Conservation (phyloP, 2,888 invertebrate genomes). For the Xestia c-nigrum region DNA sequence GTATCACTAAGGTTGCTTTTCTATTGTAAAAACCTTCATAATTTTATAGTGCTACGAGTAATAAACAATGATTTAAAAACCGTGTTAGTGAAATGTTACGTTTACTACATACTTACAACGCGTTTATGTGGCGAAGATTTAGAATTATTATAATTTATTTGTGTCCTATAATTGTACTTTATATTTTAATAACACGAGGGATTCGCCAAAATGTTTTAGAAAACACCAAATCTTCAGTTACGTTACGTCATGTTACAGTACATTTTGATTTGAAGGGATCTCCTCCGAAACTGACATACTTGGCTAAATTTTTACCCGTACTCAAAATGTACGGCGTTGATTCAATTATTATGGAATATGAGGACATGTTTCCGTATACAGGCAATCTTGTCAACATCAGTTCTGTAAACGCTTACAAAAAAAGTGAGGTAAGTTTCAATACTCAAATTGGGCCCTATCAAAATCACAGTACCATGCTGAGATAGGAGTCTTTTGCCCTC, state of each 20-base stretch:
- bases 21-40: constrained; percentile 28
- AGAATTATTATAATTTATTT: neutral
- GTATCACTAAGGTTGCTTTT: constrained; percentile 8
- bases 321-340: constrained; percentile 93
- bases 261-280: constrained; percentile 97
- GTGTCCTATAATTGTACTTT: neutral
- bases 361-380: constrained; percentile 96
- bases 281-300: constrained; percentile 93
- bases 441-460: neutral
- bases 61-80: neutral
- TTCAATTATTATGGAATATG: constrained; percentile 95
- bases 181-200: neutral
- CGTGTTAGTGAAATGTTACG: neutral
- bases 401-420: constrained; percentile 92
- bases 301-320: constrained; percentile 91
- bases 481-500: too few species aligned
- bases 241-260: constrained; percentile 91
- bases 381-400: constrained; percentile 91
- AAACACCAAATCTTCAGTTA: constrained; percentile 35
- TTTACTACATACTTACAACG: neutral
- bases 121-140: neutral
- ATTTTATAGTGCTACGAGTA: neutral
- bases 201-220: neutral
- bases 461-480: too few species aligned
- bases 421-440: constrained; percentile 74